Evolutionary conservation across 2,797 vertebrate species (phyloP).

Genomic region (Tokudaia tokunoshimensis): DNA sequence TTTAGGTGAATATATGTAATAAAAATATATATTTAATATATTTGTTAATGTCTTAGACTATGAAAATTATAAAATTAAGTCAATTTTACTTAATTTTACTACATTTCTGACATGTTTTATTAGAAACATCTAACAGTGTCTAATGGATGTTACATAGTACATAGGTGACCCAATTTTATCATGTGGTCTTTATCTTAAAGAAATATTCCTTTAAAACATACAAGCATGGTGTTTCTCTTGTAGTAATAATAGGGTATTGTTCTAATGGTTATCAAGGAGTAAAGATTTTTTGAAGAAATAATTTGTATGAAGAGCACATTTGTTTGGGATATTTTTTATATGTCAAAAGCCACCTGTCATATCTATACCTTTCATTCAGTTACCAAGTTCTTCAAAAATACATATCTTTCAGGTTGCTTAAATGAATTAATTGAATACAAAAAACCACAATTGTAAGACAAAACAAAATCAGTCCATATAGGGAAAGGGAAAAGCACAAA

Average conservation of each 20-base stretch:
- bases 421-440: not conserved
- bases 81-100: not conserved
- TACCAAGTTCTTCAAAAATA: not conserved
- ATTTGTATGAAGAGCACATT: not conserved
- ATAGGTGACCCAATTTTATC: not conserved
- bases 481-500: not conserved
- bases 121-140: not conserved
- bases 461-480: not conserved
- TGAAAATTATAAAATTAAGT: not conserved
- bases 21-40: not conserved
- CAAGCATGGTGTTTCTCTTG: not conserved
- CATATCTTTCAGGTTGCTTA: not conserved
- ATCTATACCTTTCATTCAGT: not conserved
- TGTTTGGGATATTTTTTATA: not conserved
- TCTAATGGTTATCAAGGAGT: not conserved
- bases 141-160: not conserved
- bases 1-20: not conserved
- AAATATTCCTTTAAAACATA: not conserved
- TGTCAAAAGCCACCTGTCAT: not conserved
- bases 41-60: not conserved
- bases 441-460: not conserved
- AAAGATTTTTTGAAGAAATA: not conserved
- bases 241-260: not conserved
- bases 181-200: not conserved
- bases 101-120: not conserved